phyloP scores from a whole-genome alignment of 2,797 vertebrate genomes.

The Poeciliopsis presidionis region DNA sequence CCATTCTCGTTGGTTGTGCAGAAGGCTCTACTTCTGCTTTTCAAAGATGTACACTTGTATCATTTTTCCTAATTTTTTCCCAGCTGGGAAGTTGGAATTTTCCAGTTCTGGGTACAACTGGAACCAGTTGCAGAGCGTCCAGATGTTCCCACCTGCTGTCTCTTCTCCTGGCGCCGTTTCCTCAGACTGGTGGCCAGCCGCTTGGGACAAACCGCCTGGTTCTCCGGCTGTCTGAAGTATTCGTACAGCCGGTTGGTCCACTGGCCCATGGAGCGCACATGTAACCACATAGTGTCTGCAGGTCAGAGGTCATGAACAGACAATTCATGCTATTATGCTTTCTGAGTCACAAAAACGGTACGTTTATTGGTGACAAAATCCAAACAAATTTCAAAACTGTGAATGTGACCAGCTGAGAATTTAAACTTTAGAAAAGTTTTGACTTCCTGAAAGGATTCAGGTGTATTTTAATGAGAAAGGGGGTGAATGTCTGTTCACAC shows the following conservation, averaged over 20 bases:
- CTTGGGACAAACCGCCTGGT: constrained; percentile 8
- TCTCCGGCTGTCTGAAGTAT: constrained; percentile 78
- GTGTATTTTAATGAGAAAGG: background rate
- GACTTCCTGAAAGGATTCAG: background rate
- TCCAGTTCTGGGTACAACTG: too few relatives aligned
- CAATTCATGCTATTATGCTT: too few relatives aligned
- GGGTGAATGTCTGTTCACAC: constrained; percentile 56
- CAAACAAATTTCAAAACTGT: background rate
- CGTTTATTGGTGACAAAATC: background rate
- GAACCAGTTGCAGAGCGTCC: background rate
- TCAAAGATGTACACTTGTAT: too few relatives aligned
- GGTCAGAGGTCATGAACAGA: constrained; percentile 31
- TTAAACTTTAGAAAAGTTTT: background rate
- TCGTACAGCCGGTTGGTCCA: constrained; percentile 90
- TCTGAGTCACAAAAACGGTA: background rate
- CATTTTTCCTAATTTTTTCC: too few relatives aligned
- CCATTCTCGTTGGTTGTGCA: too few relatives aligned
- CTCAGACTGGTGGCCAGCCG: constrained; percentile 72
- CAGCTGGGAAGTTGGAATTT: too few relatives aligned
- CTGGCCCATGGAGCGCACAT: constrained; percentile 88
- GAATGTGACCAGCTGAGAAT: background rate
- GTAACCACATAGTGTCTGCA: constrained; percentile 88
- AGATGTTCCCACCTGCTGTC: constrained; percentile 66
- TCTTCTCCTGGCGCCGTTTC: constrained; percentile 41
- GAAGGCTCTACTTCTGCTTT: too few relatives aligned